Base-by-base conservation (phyloP, 2,113 vertebrate genomes). In the Enhydra lutris region DNA sequence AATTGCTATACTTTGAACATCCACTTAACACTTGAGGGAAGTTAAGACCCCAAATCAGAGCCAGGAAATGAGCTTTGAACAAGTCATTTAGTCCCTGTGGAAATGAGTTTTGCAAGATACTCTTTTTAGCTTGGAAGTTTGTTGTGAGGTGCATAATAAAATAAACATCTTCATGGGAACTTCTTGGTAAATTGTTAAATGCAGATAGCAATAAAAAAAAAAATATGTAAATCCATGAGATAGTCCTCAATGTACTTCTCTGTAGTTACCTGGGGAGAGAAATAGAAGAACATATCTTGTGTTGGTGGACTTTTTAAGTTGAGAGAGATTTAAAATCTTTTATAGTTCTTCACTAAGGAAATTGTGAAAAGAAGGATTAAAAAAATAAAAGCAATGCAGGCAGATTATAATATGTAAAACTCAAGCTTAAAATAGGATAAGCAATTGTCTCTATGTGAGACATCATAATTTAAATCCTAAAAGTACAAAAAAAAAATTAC, bases 371-470 rank as follows among this genome's bases (percentile, higher is more conserved):
- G 71, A 47, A 81, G 29, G 36, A 92, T 92, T 92, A 59, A 96
- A 93, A 95, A 5, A 7, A 82, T 42, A 89, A 74, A 86, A 50
- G 18, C 24, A 76, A 76, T n/a, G 50, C 42, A 92, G 42, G 36
- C 59, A 82, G 81, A 89, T 95, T 91, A 91, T 39, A 92, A 18
- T 88, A 93, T 94, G 97, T 97, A 95, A 94, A 94, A 94, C 61
- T 79, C 67, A 94, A 96, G 47, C 21, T 59, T 34, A 21, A 86
- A 82, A 84, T 63, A 42, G 4, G 55, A 92, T 90, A 94, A 95
- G 23, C 45, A 97, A 87, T 63, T 93, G 24, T 93, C 52, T 95
- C 81, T 67, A 42, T 61, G 9, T 57, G 52, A 97, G 73, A 61
- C 31, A 26, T 92, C 73, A 8, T 26, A 89, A 73, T 89, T 97